Conservation (phyloP, 2,888 invertebrate genomes). For the Galeopsomyia nigrocyanea region DNA sequence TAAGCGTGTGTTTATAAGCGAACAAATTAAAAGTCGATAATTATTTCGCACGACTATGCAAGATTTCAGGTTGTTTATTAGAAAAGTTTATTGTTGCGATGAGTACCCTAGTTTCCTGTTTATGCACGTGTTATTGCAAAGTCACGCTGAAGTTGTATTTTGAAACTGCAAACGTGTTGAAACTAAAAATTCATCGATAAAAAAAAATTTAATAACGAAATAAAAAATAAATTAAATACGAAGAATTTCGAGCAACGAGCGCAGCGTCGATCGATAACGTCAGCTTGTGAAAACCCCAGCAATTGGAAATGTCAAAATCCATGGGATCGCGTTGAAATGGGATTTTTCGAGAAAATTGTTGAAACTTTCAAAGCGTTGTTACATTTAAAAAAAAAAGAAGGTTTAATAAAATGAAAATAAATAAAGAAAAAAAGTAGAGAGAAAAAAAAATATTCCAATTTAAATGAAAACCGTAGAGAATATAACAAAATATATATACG, state of each 20-base stretch:
- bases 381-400: background rate
- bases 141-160: no score
- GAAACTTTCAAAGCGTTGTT: conserved; percentile 14
- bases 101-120: conserved; percentile 13
- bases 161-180: no score
- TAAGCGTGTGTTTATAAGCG: conserved; percentile 12
- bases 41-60: background rate
- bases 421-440: no score
- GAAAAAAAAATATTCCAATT: conserved; percentile 17
- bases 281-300: conserved; percentile 17
- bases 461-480: conserved; percentile 40
- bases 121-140: conserved; percentile 16
- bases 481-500: conserved; percentile 42
- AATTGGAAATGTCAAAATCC: conserved; percentile 36
- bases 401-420: no score
- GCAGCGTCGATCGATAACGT: conserved; percentile 43
- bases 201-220: no score
- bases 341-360: conserved; percentile 13
- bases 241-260: background rate
- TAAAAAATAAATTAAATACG: no score
- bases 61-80: background rate
- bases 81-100: conserved; percentile 23
- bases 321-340: no score
- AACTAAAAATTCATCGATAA: no score
- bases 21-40: conserved; percentile 33